Evolutionary conservation across 2,797 vertebrate species (phyloP).

Genomic region (Epinephelus awoara): DNA sequence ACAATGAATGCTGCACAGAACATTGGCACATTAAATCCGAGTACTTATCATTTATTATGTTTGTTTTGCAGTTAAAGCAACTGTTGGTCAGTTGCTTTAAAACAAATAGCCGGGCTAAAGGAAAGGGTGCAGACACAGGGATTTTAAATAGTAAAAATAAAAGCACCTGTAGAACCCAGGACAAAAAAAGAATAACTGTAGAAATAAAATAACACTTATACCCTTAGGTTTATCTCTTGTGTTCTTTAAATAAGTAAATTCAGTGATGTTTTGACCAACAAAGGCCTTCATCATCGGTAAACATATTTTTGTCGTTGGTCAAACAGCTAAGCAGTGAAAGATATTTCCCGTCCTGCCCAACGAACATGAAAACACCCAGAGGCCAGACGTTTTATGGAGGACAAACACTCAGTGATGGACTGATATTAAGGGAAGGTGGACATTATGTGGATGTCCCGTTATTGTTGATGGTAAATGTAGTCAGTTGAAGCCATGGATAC

Average conservation of each 20-base stretch:
- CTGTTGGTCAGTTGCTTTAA: slow-evolving; percentile 18
- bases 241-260: too few species aligned
- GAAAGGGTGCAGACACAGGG: not conserved
- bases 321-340: not conserved
- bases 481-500: too few species aligned
- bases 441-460: too few species aligned
- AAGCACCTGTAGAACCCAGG: not conserved
- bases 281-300: not conserved
- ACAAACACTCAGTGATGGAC: not conserved
- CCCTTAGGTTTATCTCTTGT: not conserved
- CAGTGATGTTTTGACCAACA: not conserved
- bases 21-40: slow-evolving; percentile 1
- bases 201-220: not conserved
- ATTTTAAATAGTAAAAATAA: slow-evolving; percentile 5
- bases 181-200: not conserved
- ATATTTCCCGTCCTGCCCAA: not conserved
- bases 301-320: not conserved
- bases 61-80: slow-evolving; percentile 23
- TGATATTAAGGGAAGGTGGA: too few species aligned
- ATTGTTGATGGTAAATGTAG: too few species aligned
- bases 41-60: slow-evolving; percentile 12
- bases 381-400: not conserved
- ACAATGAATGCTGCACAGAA: slow-evolving; percentile 12
- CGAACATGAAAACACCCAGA: not conserved
- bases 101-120: not conserved